Conservation (phyloP, 1,140 invertebrate genomes). For the Lasioglossum albipes region DNA sequence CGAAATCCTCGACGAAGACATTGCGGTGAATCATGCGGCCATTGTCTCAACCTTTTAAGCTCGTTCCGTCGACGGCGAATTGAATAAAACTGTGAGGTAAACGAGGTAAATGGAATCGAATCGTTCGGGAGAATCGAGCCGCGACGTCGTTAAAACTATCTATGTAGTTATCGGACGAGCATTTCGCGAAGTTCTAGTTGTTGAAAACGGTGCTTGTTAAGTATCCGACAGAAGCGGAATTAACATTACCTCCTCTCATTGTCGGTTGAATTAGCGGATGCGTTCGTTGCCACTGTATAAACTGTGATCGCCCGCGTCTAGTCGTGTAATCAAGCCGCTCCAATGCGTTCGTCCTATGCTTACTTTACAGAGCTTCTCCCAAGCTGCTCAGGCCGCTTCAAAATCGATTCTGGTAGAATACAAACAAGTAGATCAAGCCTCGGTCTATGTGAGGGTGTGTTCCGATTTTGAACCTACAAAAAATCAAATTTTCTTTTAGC, state of each 20-base stretch:
- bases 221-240: conserved; percentile 34
- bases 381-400: too few relatives aligned
- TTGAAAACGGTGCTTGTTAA: conserved; percentile 50
- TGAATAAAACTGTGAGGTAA: conserved; percentile 11
- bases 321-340: too few relatives aligned
- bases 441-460: too few relatives aligned
- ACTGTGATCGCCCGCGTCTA: background rate
- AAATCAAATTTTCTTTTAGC: too few relatives aligned
- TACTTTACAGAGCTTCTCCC: too few relatives aligned
- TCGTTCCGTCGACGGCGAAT: background rate
- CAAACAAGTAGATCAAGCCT: too few relatives aligned
- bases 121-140: conserved; percentile 23
- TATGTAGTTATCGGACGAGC: conserved; percentile 36
- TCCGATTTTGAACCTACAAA: too few relatives aligned
- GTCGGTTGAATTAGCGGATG: conserved; percentile 38
- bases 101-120: conserved; percentile 41
- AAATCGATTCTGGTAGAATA: too few relatives aligned
- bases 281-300: conserved; percentile 28
- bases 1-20: background rate
- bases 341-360: too few relatives aligned
- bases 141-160: conserved; percentile 40
- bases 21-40: background rate
- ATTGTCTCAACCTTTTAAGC: background rate
- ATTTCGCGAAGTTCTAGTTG: conserved; percentile 41
- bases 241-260: conserved; percentile 47